Percentiles rank a stretch among this genome's conserved stretches.
Evolutionary conservation across 23 tunicate genomes (phyloP).

Genomic region (Trididemnum miniatum): DNA sequence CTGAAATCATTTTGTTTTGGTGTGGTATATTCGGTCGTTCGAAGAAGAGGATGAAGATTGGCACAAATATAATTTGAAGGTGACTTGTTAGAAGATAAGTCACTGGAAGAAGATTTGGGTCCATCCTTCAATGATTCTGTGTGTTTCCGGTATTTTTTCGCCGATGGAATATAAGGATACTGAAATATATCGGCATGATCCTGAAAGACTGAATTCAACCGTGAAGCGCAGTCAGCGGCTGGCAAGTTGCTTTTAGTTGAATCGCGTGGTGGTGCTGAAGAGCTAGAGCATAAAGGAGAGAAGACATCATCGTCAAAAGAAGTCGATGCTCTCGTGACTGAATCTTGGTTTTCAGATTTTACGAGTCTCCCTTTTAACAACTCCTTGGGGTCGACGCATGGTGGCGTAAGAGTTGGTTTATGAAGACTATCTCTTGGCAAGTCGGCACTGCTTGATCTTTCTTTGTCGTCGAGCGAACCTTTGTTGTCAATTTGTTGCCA

Average conservation of each 20-base stretch:
- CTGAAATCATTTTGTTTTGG: background rate
- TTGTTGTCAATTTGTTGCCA: conserved; percentile 34
- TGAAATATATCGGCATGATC: background rate
- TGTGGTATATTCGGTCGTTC: background rate
- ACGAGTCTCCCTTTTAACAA: background rate
- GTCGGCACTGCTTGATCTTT: conserved; percentile 1
- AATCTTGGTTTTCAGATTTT: background rate
- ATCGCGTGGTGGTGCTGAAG: conserved; percentile 2
- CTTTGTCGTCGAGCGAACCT: background rate
- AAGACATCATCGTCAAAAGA: conserved; percentile 29
- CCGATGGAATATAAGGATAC: background rate
- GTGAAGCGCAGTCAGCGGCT: background rate
- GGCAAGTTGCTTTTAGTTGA: background rate
- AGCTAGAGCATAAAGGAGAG: background rate
- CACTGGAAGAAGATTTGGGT: background rate
- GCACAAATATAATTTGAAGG: background rate
- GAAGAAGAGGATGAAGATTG: background rate
- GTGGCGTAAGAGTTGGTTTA: background rate
- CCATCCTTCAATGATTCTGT: background rate
- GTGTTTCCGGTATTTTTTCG: background rate
- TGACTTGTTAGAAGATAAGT: background rate
- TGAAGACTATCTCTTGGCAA: background rate
- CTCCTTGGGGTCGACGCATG: background rate
- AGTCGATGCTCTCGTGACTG: background rate
- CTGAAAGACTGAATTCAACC: background rate